phyloP scores from a whole-genome alignment of 2,797 vertebrate species.

The Carapus acus region DNA sequence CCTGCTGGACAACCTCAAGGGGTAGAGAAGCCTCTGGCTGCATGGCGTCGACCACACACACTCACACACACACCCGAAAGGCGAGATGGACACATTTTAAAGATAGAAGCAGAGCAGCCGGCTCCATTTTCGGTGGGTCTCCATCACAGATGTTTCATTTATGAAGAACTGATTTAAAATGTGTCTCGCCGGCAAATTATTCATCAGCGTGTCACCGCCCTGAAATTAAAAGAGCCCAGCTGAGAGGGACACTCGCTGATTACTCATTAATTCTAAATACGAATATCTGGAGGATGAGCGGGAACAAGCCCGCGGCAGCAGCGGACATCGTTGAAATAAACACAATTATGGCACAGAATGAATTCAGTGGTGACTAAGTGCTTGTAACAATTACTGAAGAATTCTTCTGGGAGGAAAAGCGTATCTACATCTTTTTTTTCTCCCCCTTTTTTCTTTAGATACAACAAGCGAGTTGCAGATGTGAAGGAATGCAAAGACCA shows the following conservation, averaged over 20 bases:
- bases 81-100: too few species aligned
- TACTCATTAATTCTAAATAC: slow-evolving; percentile 9
- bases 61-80: too few species aligned
- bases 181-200: not conserved
- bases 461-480: slow-evolving; percentile 82
- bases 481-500: slow-evolving; percentile 87
- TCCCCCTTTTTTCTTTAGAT: slow-evolving; percentile 70
- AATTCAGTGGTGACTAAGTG: too few species aligned
- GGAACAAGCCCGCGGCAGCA: not conserved
- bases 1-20: slow-evolving; percentile 80
- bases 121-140: not conserved
- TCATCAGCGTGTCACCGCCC: not conserved
- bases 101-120: not conserved
- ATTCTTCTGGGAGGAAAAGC: too few species aligned
- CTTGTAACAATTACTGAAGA: too few species aligned
- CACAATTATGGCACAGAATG: too few species aligned
- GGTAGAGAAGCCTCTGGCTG: slow-evolving; percentile 61
- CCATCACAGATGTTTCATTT: not conserved
- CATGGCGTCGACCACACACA: not conserved
- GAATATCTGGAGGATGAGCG: too few species aligned
- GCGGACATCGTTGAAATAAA: too few species aligned
- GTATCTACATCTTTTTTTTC: too few species aligned
- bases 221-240: slow-evolving; percentile 1
- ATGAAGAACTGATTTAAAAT: slow-evolving; percentile 1
- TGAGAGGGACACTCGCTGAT: not conserved